Evolutionary conservation across 2,113 vertebrate species (phyloP), one percentile per base, ranked within the genome.

Genomic region (Callipepla californica): DNA sequence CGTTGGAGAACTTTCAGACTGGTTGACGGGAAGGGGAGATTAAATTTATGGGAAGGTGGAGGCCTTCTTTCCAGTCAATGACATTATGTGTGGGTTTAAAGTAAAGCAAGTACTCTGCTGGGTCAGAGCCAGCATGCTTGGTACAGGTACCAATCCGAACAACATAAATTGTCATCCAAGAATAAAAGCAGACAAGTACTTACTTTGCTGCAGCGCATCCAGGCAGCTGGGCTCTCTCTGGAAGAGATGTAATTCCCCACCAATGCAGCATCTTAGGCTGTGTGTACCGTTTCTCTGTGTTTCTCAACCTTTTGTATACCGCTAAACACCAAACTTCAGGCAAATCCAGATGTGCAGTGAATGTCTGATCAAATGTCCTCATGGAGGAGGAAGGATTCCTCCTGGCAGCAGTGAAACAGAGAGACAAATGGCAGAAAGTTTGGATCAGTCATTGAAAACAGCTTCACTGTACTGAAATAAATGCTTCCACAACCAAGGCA

Each of bases 361-460:
- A 50, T 45, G 44, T 70, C 50, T 36, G 13, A 18, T 61, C 3
- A 0, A 9, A 28, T 7, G 1, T 11, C 61, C 78, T 69, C 1
- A 0, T 0, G 15, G 44, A 66, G 21, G 34, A 2, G 13, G 42
- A 21, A 26, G 11, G 58, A 32, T 68, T 73, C 28, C 50, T 68
- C 18, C 30, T n/a, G 78, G 70, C 61, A 83, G 20, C 61, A 36
- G 45, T 15, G 34, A 53, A 28, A 61, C 40, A 20, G 42, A 26
- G 3, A 79, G 38, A 73, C 23, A 65, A 74, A 47, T 25, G 23
- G 28, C 36, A 67, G 34, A 40, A 74, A 65, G 38, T 63, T 63
- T 23, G 12, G 45, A 45, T 38, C 23, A 18, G 20, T 34, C 61
- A 38, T 8, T 63, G 62, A 38, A 82, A 91, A 77, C 9, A 3